Evolutionary conservation across 2,888 invertebrate genomes (phyloP).

Genomic region (Eulithis testata): DNA sequence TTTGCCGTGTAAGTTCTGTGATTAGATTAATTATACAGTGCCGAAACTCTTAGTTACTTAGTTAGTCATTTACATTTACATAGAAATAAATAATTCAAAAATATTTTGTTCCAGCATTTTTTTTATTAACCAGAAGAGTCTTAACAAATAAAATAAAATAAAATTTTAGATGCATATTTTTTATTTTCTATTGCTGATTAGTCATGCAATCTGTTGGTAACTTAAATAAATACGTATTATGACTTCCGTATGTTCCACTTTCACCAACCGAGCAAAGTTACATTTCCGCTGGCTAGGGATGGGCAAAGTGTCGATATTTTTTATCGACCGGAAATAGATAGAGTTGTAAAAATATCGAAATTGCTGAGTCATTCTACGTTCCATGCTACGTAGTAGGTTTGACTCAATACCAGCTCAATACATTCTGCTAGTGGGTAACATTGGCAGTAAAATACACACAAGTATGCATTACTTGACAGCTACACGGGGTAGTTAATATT

Average conservation of each 20-base stretch:
- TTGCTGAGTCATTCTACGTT: conserved; percentile 42
- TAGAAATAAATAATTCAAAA: no score
- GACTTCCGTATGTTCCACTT: conserved; percentile 28
- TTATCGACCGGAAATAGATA: conserved; percentile 48
- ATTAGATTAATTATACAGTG: background rate
- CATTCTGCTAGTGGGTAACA: background rate
- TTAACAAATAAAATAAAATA: background rate
- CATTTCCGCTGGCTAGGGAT: conserved; percentile 51
- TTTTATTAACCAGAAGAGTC: no score
- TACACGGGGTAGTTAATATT: no score
- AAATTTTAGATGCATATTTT: background rate
- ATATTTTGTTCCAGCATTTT: no score
- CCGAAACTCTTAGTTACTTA: background rate
- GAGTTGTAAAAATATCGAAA: conserved; percentile 52
- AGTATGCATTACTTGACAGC: no score
- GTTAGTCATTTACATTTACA: no score
- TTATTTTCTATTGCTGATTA: background rate
- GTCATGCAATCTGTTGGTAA: background rate
- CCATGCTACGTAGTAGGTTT: conserved; percentile 32
- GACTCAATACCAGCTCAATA: no score
- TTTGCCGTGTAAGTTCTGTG: background rate
- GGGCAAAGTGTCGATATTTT: conserved; percentile 38
- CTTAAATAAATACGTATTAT: conserved; percentile 7
- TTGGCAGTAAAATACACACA: no score
- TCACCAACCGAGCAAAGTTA: conserved; percentile 17